phyloP scores from a whole-genome alignment of 2,888 invertebrate species.

The Sisyra terminalis region DNA sequence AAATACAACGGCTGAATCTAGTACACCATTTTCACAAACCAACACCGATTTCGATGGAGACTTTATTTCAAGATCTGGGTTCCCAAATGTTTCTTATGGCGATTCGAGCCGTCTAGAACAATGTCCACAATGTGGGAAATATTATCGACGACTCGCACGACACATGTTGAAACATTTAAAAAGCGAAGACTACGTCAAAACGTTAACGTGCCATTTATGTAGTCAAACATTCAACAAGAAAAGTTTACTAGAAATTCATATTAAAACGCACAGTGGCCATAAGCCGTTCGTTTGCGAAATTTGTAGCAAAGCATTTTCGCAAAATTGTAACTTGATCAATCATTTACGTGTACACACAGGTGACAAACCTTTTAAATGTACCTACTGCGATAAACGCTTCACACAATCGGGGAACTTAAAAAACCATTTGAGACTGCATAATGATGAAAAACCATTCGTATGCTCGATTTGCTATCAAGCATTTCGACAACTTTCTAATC shows the following conservation, averaged over 20 bases:
- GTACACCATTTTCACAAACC: background rate
- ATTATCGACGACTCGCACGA: slow-evolving; percentile 6
- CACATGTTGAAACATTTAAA: slow-evolving; percentile 8
- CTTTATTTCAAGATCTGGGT: background rate
- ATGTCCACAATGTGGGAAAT: slow-evolving; percentile 7
- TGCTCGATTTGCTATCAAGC: slow-evolving; percentile 13
- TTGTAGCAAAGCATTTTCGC: slow-evolving; percentile 14
- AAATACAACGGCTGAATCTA: background rate
- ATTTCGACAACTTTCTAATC: slow-evolving; percentile 15
- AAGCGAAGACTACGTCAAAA: background rate
- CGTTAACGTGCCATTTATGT: slow-evolving; percentile 8
- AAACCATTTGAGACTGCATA: slow-evolving; percentile 15
- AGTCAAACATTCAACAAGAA: slow-evolving; percentile 12
- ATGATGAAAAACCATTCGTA: slow-evolving; percentile 14
- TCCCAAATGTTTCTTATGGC: background rate
- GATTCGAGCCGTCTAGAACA: slow-evolving; percentile 6
- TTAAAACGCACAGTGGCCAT: slow-evolving; percentile 13
- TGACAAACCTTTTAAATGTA: slow-evolving; percentile 14
- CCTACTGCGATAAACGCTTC: slow-evolving; percentile 14
- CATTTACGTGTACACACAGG: slow-evolving; percentile 14
- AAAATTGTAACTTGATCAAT: slow-evolving; percentile 15
- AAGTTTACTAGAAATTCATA: slow-evolving; percentile 13
- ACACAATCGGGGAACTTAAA: slow-evolving; percentile 16
- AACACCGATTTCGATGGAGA: background rate
- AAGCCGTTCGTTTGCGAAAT: slow-evolving; percentile 14